Percentiles rank a stretch among this genome's conserved stretches.
These are phyloP conservation scores for Lutraria rhynchaena DNA, from an alignment of 1,140 invertebrate genomes.

Conservation along the genomic window DNA sequence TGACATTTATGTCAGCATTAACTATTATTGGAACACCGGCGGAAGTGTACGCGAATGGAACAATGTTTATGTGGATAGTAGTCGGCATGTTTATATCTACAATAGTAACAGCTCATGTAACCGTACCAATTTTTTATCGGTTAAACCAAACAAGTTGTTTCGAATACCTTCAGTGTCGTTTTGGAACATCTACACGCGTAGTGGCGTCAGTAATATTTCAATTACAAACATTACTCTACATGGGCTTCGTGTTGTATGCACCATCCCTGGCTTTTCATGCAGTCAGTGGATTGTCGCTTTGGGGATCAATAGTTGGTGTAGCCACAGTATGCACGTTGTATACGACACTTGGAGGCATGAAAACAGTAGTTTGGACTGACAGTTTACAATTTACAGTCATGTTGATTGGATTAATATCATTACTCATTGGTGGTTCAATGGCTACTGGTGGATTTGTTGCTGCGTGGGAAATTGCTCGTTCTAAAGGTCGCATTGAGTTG, in stretches of 20 bases:
- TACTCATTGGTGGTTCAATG: constrained; percentile 87
- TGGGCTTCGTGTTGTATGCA: constrained; percentile 18
- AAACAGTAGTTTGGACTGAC: constrained; percentile 94
- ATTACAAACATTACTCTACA: constrained; percentile 82
- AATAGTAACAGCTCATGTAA: constrained; percentile 72
- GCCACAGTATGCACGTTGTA: constrained; percentile 8
- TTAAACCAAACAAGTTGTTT: constrained; percentile 75
- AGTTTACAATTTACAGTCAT: constrained; percentile 93
- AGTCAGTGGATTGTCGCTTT: constrained; percentile 2
- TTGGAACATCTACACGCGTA: constrained; percentile 65
- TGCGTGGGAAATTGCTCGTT: constrained; percentile 87
- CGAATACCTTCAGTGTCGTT: constrained; percentile 89
- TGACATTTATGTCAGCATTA: constrained; percentile 95
- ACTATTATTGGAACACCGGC: constrained; percentile 88
- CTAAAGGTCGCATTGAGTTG: constrained; percentile 88
- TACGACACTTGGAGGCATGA: constrained; percentile 89
- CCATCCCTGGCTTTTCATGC: constrained; percentile 14
- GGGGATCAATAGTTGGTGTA: constrained; percentile 24
- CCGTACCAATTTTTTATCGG: constrained; percentile 77
- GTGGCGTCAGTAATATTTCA: constrained; percentile 66
- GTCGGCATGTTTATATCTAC: constrained; percentile 67
- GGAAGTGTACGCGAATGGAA: constrained; percentile 73
- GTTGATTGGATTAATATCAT: constrained; percentile 90
- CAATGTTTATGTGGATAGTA: constrained; percentile 66
- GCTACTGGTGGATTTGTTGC: constrained; percentile 87